These are phyloP conservation scores for Gymnothorax reevesii DNA, from an alignment of 2,797 vertebrate species.

Conservation along the genomic window DNA sequence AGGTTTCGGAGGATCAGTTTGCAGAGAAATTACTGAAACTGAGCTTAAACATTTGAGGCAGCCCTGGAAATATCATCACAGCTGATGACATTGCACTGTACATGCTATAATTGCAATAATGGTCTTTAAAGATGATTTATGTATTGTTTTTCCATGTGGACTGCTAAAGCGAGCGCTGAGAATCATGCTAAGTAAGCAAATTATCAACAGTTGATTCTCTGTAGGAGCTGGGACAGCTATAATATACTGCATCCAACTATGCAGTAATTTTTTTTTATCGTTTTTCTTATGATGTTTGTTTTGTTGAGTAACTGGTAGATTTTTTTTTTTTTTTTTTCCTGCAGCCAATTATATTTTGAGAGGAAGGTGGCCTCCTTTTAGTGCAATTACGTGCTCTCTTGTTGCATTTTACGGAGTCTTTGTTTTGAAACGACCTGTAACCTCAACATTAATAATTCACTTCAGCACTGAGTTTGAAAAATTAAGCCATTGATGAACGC, in stretches of 20 bases:
- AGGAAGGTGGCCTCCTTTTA: constrained; percentile 1
- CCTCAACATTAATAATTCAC: constrained; percentile 49
- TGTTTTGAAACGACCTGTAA: constrained; percentile 45
- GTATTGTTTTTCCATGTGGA: constrained; percentile 54
- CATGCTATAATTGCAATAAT: constrained; percentile 60
- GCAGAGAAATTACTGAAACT: not conserved
- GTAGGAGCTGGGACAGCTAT: not conserved
- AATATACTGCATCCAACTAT: not conserved
- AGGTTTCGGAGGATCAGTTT: constrained; percentile 30
- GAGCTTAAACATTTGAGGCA: constrained; percentile 12
- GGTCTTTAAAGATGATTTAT: constrained; percentile 55
- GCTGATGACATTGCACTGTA: constrained; percentile 54
- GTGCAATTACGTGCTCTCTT: constrained; percentile 18
- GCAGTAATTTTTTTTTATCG: not conserved
- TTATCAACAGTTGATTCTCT: constrained; percentile 25
- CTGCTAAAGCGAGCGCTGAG: constrained; percentile 26
- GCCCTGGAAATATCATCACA: constrained; percentile 34
- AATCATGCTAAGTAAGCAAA: not conserved
- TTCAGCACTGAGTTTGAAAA: constrained; percentile 41
- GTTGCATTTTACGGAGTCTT: constrained; percentile 45
- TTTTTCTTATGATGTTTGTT: constrained; percentile 47
- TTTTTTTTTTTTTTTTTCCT: constrained; percentile 27
- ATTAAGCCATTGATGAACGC: constrained; percentile 37
- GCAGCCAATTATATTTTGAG: constrained; percentile 22
- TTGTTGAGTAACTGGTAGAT: constrained; percentile 44